Evolutionary conservation across 35 echinoderm and acorn worm species (phyloP), one percentile per base, ranked within the genome.

Genomic region (Acanthaster planci): DNA sequence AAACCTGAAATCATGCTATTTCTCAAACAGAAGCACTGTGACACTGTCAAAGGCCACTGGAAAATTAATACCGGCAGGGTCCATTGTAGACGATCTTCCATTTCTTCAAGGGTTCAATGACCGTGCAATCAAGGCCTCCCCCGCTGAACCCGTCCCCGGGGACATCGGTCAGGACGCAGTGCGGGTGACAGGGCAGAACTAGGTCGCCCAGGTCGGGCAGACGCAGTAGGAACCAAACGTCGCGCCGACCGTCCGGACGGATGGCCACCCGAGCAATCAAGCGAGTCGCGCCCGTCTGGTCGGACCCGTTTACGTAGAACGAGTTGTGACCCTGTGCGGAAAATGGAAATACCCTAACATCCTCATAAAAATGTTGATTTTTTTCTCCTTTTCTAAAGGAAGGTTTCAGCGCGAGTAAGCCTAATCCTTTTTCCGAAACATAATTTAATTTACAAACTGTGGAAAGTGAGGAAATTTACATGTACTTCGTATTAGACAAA

Each of bases 101-200:
- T 72, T 72, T 72, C 26, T 34, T 72, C 64, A 72, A 30, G 64
- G 64, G 64, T 72, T 72, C 64, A 72, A 72, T 35, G 64, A 72
- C 64, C 29, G 64, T 12, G 64, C 18, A 26, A 6, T 72, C 64
- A 72, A 72, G 29, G 14, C 64, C 64, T 30, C 26, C 64, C 64
- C 64, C 64, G 26, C 9, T 35, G 64, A 72, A 72, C 64, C 29
- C 64, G 4, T 72, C 21, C 7, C 64, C 64, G 0, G 23, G 14
- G 23, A 72, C 64, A 72, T 9, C 30, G 34, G 18, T 7, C 7
- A 72, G 21, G 1, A 30, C 26, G 64, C 64, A 72, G 64, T 72
- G 64, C 14, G 64, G 64, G 29, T 72, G 64, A 14, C 64, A 26
- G 5, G 64, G 64, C 2, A 72, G 64, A 19, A 72, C 64, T 26